Evolutionary conservation across 2,888 invertebrate genomes (phyloP).

Genomic region (Eumacrocentrus americanus): DNA sequence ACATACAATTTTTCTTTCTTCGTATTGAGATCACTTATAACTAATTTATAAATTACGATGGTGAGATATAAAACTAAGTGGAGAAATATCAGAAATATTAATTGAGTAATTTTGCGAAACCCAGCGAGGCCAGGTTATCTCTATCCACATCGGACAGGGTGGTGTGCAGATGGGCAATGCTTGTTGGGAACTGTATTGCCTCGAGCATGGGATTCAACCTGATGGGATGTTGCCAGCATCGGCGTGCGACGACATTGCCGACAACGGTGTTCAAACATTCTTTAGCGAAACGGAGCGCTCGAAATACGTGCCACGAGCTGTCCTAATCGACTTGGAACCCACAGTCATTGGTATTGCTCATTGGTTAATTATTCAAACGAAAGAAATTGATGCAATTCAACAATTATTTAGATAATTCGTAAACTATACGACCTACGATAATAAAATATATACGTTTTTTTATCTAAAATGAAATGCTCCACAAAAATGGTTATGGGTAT

Average conservation of each 20-base stretch:
- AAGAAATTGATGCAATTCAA: no score
- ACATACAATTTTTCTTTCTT: no score
- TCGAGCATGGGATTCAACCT: conserved; percentile 81
- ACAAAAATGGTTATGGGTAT: no score
- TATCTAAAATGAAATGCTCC: no score
- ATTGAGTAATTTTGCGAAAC: not conserved
- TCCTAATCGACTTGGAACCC: conserved; percentile 87
- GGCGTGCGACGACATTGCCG: conserved; percentile 51
- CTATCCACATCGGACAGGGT: conserved; percentile 84
- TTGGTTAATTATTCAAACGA: no score
- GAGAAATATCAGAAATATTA: no score
- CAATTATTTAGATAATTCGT: no score
- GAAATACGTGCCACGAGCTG: conserved; percentile 85
- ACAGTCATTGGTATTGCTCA: conserved; percentile 89
- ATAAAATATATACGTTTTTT: no score
- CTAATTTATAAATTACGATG: not conserved
- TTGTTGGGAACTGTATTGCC: conserved; percentile 83
- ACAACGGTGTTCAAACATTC: conserved; percentile 71
- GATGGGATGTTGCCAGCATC: conserved; percentile 72
- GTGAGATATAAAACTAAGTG: not conserved
- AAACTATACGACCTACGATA: no score
- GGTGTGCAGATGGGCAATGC: conserved; percentile 86
- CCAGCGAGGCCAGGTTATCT: conserved; percentile 83
- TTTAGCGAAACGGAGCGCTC: conserved; percentile 84
- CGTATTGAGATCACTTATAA: not conserved